These are phyloP conservation scores for Cryptus armator DNA, from an alignment of 2,888 invertebrate species.

Conservation along the genomic window DNA sequence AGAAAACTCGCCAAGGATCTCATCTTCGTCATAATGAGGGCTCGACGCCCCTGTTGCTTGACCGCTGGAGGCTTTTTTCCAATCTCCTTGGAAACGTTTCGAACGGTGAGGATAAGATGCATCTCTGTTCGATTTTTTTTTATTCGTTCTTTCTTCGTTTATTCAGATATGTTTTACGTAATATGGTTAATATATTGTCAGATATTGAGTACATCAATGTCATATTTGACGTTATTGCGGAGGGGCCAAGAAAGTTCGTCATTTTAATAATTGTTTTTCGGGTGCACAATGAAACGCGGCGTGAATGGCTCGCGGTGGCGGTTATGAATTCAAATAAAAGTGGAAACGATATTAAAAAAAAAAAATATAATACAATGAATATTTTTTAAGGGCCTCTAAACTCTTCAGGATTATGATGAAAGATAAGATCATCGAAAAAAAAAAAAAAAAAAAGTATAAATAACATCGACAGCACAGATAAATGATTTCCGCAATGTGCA, in stretches of 20 bases:
- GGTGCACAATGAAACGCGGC: neutral
- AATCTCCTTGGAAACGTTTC: conserved; percentile 67
- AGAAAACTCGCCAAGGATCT: conserved; percentile 68
- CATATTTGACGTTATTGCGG: conserved; percentile 67
- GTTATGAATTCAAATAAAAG: neutral
- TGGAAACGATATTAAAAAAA: neutral
- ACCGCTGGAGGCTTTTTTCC: conserved; percentile 69
- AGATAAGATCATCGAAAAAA: too few species aligned
- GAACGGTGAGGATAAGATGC: conserved; percentile 11
- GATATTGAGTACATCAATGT: conserved; percentile 67
- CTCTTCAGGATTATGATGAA: too few species aligned
- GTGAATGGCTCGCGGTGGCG: neutral
- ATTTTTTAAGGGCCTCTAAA: too few species aligned
- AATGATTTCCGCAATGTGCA: too few species aligned
- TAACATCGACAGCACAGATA: too few species aligned
- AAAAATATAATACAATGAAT: too few species aligned
- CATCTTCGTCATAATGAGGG: conserved; percentile 72
- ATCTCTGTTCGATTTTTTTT: conserved; percentile 74
- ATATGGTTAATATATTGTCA: conserved; percentile 60
- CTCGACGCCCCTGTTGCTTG: conserved; percentile 68
- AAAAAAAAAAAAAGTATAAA: too few species aligned
- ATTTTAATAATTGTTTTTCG: neutral
- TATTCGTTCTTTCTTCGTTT: conserved; percentile 64
- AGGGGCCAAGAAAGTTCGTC: neutral
- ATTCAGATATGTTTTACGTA: conserved; percentile 73